These are phyloP conservation scores for Anthrax anthrax DNA, from an alignment of 2,888 invertebrate species.

Conservation along the genomic window DNA sequence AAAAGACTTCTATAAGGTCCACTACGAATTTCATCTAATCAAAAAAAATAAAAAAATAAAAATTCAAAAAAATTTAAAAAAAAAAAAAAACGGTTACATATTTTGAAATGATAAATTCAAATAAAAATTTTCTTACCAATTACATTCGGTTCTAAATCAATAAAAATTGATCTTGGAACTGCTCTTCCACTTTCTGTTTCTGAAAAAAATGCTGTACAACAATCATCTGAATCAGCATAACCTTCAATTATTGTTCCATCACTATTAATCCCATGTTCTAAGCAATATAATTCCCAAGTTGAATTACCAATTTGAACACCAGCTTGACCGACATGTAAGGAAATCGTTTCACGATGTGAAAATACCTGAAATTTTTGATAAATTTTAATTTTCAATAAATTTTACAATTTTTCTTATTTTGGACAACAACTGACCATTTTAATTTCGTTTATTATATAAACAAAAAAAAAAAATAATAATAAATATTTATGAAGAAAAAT, in stretches of 20 bases:
- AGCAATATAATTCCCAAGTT: conserved; percentile 66
- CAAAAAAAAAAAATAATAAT: too few relatives aligned
- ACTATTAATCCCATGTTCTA: conserved; percentile 61
- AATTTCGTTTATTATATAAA: too few relatives aligned
- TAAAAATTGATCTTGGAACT: conserved; percentile 73
- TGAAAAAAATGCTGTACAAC: conserved; percentile 56
- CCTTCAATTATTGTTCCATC: conserved; percentile 46
- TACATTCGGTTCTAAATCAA: conserved; percentile 80
- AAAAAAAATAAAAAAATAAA: background rate
- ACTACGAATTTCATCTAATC: conserved; percentile 41
- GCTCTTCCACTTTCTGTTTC: conserved; percentile 74
- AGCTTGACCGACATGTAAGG: conserved; percentile 68
- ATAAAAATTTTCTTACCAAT: conserved; percentile 41
- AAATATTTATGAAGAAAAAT: too few relatives aligned
- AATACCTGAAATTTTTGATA: conserved; percentile 15
- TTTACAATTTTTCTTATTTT: too few relatives aligned
- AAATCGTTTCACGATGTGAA: conserved; percentile 56
- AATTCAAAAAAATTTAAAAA: too few relatives aligned
- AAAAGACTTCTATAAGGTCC: conserved; percentile 62
- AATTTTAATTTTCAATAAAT: too few relatives aligned
- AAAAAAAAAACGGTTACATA: background rate
- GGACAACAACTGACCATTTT: too few relatives aligned
- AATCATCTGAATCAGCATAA: conserved; percentile 32
- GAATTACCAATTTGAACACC: conserved; percentile 68
- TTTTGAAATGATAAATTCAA: background rate